Base-by-base conservation (phyloP, 2,113 vertebrate species). In the Redunca redunca region DNA sequence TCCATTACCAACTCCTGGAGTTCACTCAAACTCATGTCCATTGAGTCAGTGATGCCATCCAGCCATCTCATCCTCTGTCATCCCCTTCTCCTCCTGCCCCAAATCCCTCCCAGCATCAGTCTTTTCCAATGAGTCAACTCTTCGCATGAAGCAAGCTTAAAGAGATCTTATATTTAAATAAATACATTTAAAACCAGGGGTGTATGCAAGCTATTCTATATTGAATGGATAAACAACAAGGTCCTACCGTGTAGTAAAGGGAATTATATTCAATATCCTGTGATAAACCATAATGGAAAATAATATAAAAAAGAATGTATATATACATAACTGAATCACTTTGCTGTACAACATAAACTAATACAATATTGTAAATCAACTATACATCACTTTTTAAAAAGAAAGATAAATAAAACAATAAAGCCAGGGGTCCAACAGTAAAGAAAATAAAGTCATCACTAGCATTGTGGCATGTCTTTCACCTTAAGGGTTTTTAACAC, bases 91-190 rank as follows among this genome's bases (percentile, higher is more conserved):
- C 12, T 28, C 28, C 60, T 62, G 28, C 60, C 28, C 28, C 28
- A 6, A 62, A 62, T 30, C 60, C 28, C 13, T 62, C 28, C 28
- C 14, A 62, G 60, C 60, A 62, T 62, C 60, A 62, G 60, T 30
- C 28, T 62, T 62, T 62, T 62, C 13, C 28, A 30, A 62, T 30
- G 13, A 62, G 60, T 62, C 60, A 62, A 30, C 60, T 62, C 60
- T 62, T 62, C 1, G 1, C 60, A 33, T 33, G 28, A 62, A 28
- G 23, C 43, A 77, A 77, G 71, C 40, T 77, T 77, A 77, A 77
- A 77, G 71, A 77, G 23, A 90, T 85, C 64, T 94, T 91, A 48
- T 80, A 95, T 96, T 88, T 26, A 94, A 93, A 90, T 58, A 97
- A 93, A 88, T 81, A 58, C 33, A 71, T 48, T 82, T 55, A 90